Conservation (phyloP, 2,113 vertebrate genomes). For the Vulpes vulpes region DNA sequence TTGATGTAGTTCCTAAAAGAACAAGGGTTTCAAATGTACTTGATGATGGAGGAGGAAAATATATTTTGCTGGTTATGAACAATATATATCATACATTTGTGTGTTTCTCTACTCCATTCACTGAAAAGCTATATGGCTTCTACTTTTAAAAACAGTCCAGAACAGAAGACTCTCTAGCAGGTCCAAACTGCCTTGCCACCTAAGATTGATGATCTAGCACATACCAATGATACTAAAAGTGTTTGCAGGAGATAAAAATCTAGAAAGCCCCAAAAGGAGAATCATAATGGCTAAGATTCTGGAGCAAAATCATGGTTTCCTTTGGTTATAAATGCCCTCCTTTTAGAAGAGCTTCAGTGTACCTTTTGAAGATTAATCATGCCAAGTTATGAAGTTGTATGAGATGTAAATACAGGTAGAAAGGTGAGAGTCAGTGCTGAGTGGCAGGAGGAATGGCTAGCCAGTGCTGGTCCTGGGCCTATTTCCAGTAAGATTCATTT, state of each 20-base stretch:
- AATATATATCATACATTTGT: background rate
- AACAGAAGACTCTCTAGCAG: background rate
- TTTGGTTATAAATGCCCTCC: background rate
- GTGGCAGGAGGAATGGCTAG: background rate
- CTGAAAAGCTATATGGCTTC: background rate
- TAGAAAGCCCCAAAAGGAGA: background rate
- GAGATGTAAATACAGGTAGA: background rate
- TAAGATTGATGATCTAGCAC: background rate
- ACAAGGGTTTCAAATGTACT: background rate
- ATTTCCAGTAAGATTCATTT: background rate
- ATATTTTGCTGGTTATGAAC: background rate
- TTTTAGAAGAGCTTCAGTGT: background rate
- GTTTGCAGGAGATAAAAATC: background rate
- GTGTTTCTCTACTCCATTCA: background rate
- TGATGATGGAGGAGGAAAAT: background rate
- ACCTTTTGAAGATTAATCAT: background rate
- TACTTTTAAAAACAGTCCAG: background rate
- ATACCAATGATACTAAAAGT: background rate
- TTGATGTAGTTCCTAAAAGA: background rate
- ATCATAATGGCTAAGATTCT: background rate
- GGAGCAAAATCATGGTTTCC: background rate
- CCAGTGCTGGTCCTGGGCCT: background rate
- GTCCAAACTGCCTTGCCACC: background rate
- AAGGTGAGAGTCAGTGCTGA: background rate
- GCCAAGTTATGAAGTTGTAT: background rate